phyloP scores from a whole-genome alignment of 2,797 vertebrate genomes.

The Pipistrellus pipistrellus region DNA sequence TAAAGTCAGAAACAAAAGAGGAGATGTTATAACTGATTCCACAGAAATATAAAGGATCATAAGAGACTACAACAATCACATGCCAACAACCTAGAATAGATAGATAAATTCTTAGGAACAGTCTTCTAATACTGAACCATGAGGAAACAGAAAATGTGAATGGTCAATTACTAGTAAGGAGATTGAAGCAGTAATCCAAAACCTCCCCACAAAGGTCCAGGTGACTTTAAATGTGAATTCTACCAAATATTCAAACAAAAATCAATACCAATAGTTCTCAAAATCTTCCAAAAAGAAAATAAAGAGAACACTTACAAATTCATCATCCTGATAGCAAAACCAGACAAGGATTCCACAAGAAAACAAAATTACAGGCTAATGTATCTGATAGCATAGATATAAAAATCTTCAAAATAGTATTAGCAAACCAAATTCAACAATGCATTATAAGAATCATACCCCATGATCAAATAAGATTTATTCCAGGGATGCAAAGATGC shows the following conservation, averaged over 20 bases:
- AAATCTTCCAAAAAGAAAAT: background rate
- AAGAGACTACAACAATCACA: too few species aligned
- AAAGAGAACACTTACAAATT: background rate
- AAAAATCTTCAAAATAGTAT: background rate
- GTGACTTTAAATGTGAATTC: background rate
- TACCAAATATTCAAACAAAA: background rate
- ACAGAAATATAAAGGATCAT: too few species aligned
- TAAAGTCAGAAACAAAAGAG: too few species aligned
- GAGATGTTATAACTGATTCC: too few species aligned
- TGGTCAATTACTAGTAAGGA: too few species aligned
- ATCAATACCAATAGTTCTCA: background rate
- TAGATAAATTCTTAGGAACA: too few species aligned
- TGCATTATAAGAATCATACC: background rate
- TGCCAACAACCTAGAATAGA: too few species aligned
- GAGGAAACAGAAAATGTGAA: too few species aligned
- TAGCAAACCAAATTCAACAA: background rate
- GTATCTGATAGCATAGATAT: background rate
- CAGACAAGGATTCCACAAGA: background rate
- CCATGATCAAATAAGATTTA: background rate
- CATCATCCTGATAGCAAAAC: background rate
- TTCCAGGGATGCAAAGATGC: background rate
- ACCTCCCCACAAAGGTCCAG: too few species aligned
- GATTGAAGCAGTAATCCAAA: too few species aligned
- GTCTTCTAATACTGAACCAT: too few species aligned
- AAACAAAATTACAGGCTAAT: background rate